A percentile compares a stretch with the other conserved stretches of the same genome.
These are phyloP conservation scores for Thysanoteuthis rhombus DNA, from an alignment of 2,888 invertebrate genomes.

Conservation along the genomic window DNA sequence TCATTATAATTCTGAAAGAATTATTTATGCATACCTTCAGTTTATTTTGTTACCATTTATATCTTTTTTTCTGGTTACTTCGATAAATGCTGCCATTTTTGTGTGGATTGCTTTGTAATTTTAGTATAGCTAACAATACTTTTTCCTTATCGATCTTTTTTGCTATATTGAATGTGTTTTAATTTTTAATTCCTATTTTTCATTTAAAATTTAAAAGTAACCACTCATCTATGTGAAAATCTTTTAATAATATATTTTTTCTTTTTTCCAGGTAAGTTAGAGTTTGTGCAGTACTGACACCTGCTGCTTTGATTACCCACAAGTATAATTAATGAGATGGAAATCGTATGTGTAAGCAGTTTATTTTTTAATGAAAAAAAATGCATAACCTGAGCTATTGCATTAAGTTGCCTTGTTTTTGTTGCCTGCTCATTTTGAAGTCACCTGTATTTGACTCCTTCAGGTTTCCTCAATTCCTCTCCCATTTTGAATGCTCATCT, in stretches of 20 bases:
- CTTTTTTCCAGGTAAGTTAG: neutral
- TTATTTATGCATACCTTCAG: neutral
- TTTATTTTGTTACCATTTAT: neutral
- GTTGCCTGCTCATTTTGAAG: neutral
- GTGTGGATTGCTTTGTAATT: neutral
- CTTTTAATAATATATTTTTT: neutral
- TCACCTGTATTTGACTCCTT: neutral
- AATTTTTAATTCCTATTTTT: neutral
- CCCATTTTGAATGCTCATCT: no score
- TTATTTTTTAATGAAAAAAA: neutral
- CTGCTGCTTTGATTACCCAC: neutral
- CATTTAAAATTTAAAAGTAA: neutral
- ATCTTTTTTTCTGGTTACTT: neutral
- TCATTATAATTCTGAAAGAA: neutral
- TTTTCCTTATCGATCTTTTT: neutral
- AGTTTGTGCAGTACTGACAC: neutral
- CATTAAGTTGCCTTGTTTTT: neutral
- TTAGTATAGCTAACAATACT: neutral
- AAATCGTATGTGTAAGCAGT: neutral
- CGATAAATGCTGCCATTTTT: neutral
- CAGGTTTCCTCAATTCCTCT: no score
- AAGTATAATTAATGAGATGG: neutral
- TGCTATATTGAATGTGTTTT: neutral
- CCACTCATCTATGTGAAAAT: neutral
- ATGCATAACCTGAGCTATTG: neutral